Evolutionary conservation across 2,797 vertebrate species (phyloP).

Genomic region (Enteromius treurensis): DNA sequence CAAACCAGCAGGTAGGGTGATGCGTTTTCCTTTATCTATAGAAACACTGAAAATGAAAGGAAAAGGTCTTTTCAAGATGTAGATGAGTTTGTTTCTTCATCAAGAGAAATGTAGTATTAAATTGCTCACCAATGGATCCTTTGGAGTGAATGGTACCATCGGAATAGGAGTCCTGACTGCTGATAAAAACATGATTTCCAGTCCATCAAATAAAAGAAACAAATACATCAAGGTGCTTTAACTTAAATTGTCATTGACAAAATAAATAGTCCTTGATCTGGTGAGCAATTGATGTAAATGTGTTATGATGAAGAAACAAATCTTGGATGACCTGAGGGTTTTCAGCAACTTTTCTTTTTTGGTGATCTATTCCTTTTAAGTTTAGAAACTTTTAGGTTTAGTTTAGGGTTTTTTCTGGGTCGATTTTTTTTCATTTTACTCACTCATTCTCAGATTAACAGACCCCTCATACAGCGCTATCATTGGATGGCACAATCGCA

Average conservation of each 20-base stretch:
- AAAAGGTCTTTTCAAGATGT: background rate
- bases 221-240: background rate
- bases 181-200: background rate
- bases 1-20: slow-evolving; percentile 86
- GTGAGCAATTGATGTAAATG: background rate
- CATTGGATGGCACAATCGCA: background rate
- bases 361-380: background rate
- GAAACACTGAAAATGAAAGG: background rate
- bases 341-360: background rate
- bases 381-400: background rate
- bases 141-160: background rate
- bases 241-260: background rate
- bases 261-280: background rate
- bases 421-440: background rate
- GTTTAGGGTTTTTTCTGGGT: background rate
- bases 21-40: background rate
- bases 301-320: background rate
- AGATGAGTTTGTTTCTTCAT: background rate
- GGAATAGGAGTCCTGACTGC: background rate
- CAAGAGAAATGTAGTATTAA: background rate
- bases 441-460: slow-evolving; percentile 24
- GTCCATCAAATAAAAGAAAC: background rate
- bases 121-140: background rate
- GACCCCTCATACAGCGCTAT: background rate
- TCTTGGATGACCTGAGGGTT: background rate